phyloP scores from a whole-genome alignment of 2,888 invertebrate genomes.

The Gandaritis pyraliata region DNA sequence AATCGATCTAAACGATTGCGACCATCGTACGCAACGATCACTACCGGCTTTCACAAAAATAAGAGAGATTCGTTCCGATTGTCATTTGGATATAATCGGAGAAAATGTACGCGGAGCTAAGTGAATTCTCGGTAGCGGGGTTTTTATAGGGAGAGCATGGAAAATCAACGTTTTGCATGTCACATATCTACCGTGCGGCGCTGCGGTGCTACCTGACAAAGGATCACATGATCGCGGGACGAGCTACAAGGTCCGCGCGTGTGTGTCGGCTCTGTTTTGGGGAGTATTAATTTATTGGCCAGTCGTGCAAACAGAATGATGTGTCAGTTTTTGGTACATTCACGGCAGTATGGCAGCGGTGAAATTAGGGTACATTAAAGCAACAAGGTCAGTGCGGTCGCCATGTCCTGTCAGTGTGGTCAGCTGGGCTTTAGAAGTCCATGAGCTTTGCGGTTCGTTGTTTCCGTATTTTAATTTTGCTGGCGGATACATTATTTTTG shows the following conservation, averaged over 20 bases:
- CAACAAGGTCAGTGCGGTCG: constrained; percentile 76
- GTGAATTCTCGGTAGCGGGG: constrained; percentile 55
- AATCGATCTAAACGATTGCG: constrained; percentile 46
- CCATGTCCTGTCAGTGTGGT: constrained; percentile 63
- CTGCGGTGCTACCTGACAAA: constrained; percentile 35
- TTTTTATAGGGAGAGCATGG: constrained; percentile 56
- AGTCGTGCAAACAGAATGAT: constrained; percentile 80
- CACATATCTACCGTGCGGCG: constrained; percentile 31
- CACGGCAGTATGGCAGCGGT: constrained; percentile 57
- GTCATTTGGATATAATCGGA: constrained; percentile 60
- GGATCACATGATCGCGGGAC: constrained; percentile 42
- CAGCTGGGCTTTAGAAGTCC: constrained; percentile 57
- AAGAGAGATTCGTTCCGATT: constrained; percentile 59
- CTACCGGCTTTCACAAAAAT: constrained; percentile 57
- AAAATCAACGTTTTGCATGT: constrained; percentile 55
- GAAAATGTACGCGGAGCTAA: constrained; percentile 55
- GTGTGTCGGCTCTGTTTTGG: constrained; percentile 58
- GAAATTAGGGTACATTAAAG: constrained; percentile 83
- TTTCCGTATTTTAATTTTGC: constrained; percentile 52
- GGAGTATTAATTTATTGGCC: constrained; percentile 77
- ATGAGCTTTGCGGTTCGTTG: constrained; percentile 64
- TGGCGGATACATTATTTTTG: constrained; percentile 30
- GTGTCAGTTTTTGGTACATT: constrained; percentile 73
- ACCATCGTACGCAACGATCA: constrained; percentile 45
- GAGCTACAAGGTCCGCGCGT: constrained; percentile 62